phyloP scores from a whole-genome alignment of 2,797 vertebrate species.

The Hydrophis major region DNA sequence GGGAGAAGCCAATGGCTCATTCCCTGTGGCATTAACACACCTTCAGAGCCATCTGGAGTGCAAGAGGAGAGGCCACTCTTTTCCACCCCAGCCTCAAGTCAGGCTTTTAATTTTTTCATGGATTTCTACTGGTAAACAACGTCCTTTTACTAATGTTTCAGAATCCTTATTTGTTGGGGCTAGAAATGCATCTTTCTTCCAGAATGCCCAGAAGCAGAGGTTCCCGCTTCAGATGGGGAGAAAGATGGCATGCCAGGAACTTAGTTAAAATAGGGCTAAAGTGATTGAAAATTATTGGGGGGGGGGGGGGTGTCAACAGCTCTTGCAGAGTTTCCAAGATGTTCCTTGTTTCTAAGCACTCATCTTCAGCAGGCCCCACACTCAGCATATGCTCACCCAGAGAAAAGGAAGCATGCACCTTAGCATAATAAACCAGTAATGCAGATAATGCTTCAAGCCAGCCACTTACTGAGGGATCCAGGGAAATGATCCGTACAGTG shows the following conservation, averaged over 20 bases:
- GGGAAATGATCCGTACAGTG: constrained; percentile 96
- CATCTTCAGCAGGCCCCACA: background rate
- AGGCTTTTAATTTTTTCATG: background rate
- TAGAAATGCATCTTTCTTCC: background rate
- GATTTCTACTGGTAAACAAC: background rate
- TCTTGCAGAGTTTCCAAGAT: background rate
- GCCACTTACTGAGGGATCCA: constrained; percentile 89
- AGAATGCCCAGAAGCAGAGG: background rate
- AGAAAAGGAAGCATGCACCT: background rate
- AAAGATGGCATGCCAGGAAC: background rate
- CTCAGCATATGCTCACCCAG: background rate
- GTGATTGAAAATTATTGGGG: background rate
- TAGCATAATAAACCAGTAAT: background rate
- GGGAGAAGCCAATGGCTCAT: too few relatives aligned
- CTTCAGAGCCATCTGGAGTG: background rate
- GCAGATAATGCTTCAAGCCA: fast-evolving
- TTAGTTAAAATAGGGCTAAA: background rate
- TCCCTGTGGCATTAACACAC: background rate
- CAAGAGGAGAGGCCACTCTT: background rate
- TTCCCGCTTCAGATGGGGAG: background rate
- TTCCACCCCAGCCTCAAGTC: background rate
- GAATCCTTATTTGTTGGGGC: background rate
- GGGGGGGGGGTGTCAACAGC: too few relatives aligned
- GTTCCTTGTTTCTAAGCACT: background rate
- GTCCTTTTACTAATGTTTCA: background rate